These are phyloP conservation scores for Acanthurus leucopareius DNA, from an alignment of 2,797 vertebrate species.

Conservation along the genomic window DNA sequence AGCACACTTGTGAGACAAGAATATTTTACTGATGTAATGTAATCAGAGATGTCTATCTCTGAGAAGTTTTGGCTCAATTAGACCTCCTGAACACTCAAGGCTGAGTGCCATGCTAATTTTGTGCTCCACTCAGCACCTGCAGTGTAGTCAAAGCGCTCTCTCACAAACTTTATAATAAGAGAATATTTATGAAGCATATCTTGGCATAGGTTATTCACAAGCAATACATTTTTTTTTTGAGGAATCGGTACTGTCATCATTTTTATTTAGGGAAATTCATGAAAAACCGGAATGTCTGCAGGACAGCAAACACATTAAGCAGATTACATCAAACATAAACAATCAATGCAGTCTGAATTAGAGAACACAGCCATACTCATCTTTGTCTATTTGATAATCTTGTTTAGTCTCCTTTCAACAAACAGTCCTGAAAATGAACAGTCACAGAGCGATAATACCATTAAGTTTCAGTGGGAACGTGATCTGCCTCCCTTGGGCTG, in stretches of 20 bases:
- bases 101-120: conserved; percentile 74
- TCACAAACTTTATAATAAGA: conserved; percentile 59
- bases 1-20: conserved; percentile 66
- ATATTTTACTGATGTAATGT: conserved; percentile 77
- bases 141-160: conserved; percentile 57
- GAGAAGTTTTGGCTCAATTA: conserved; percentile 78
- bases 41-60: conserved; percentile 79
- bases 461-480: conserved; percentile 51
- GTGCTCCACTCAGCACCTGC: conserved; percentile 76
- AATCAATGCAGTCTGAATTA: conserved; percentile 52
- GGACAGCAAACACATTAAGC: conserved; percentile 70
- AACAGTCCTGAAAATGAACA: conserved; percentile 74
- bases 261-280: conserved; percentile 42
- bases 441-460: conserved; percentile 63
- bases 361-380: conserved; percentile 47
- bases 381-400: conserved; percentile 71
- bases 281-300: conserved; percentile 42
- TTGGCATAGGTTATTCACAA: conserved; percentile 39
- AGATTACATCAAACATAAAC: conserved; percentile 74
- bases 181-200: conserved; percentile 65
- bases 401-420: conserved; percentile 66
- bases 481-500: conserved; percentile 64
- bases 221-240: conserved; percentile 35
- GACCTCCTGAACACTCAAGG: conserved; percentile 73
- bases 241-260: conserved; percentile 41